These are phyloP conservation scores for Heliconius congener DNA, from an alignment of 1,140 invertebrate species.

Conservation along the genomic window DNA sequence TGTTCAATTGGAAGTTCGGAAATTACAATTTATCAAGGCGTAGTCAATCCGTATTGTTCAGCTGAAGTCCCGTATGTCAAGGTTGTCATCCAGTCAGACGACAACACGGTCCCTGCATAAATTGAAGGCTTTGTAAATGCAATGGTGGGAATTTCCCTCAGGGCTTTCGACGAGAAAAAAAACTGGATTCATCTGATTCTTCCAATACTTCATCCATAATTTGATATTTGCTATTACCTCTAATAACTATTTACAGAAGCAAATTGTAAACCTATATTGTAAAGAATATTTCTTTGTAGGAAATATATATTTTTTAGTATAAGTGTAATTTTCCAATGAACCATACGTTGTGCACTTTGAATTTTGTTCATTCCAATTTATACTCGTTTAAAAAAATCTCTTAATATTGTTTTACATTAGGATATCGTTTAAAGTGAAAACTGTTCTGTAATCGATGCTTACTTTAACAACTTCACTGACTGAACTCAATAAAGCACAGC, in stretches of 20 bases:
- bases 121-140: constrained; percentile 68
- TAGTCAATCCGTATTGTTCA: constrained; percentile 52
- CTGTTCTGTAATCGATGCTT: constrained; percentile 54
- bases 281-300: neutral
- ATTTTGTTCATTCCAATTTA: neutral
- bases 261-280: constrained; percentile 48
- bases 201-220: constrained; percentile 68
- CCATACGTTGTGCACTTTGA: neutral
- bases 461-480: constrained; percentile 67
- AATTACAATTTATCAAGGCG: constrained; percentile 18
- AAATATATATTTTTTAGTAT: neutral
- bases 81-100: constrained; percentile 65
- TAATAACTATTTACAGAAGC: constrained; percentile 53
- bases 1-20: constrained; percentile 40
- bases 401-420: constrained; percentile 45
- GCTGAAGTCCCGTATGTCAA: constrained; percentile 53
- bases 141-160: constrained; percentile 67
- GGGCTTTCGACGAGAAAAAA: constrained; percentile 69
- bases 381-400: neutral
- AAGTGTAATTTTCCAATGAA: neutral
- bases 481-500: constrained; percentile 71
- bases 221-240: constrained; percentile 64
- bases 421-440: constrained; percentile 51
- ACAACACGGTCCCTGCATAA: constrained; percentile 68
- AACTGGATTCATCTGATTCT: constrained; percentile 54